phyloP scores from a whole-genome alignment of 2,888 invertebrate genomes.

The Euproctis similis region DNA sequence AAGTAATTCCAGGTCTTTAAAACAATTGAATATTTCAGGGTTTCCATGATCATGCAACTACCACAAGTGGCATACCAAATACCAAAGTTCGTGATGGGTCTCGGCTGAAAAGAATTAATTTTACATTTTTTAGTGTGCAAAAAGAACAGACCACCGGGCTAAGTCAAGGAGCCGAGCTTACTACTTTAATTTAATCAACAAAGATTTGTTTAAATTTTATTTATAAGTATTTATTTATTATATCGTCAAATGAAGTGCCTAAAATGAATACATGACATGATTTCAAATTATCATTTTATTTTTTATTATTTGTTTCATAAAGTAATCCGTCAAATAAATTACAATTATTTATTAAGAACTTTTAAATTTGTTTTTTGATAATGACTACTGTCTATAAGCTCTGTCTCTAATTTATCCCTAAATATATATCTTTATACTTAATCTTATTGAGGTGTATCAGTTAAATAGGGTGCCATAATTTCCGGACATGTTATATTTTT shows the following conservation, averaged over 20 bases:
- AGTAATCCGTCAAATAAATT: not conserved
- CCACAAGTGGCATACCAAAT: slow-evolving; percentile 88
- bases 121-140: slow-evolving; percentile 23
- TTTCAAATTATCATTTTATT: slow-evolving; percentile 4
- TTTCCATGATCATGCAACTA: slow-evolving; percentile 90
- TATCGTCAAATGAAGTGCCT: slow-evolving; percentile 15
- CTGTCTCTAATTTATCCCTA: no score
- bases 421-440: no score
- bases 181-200: slow-evolving; percentile 4
- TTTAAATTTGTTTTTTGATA: not conserved
- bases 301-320: slow-evolving; percentile 5
- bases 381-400: no score
- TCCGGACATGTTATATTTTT: no score
- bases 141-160: slow-evolving; percentile 33
- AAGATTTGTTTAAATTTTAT: slow-evolving; percentile 7
- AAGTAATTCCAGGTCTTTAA: no score
- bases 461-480: no score
- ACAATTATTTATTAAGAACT: no score
- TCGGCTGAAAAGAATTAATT: slow-evolving; percentile 76
- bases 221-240: slow-evolving; percentile 16
- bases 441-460: no score
- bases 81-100: slow-evolving; percentile 90
- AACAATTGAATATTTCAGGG: slow-evolving; percentile 77
- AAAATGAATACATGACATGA: no score
- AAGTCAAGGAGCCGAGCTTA: slow-evolving; percentile 24